Percentiles rank a stretch among this genome's conserved stretches.
These are phyloP conservation scores for Drosophila tsacasi DNA, from an alignment of 1,140 invertebrate genomes.

Conservation along the genomic window DNA sequence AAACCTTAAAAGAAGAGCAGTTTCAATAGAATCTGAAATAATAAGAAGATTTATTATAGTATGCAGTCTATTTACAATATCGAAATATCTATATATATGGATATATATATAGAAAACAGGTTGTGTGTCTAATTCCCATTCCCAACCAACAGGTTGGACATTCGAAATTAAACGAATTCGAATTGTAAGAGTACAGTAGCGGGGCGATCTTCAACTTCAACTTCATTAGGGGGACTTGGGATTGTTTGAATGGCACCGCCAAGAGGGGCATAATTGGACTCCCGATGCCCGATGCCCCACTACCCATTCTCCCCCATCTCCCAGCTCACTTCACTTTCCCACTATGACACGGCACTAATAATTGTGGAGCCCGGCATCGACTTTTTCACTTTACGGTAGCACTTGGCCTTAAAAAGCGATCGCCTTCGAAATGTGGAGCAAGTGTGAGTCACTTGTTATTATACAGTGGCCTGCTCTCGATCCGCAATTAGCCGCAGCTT, in stretches of 20 bases:
- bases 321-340: constrained; percentile 76
- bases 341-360: constrained; percentile 84
- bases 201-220: constrained; percentile 83
- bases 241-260: constrained; percentile 82
- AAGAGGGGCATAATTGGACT: constrained; percentile 61
- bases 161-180: constrained; percentile 56
- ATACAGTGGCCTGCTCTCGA: constrained; percentile 61
- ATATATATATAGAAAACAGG: constrained; percentile 14
- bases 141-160: constrained; percentile 26
- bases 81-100: too few species aligned
- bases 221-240: constrained; percentile 84
- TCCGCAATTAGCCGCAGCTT: constrained; percentile 66
- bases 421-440: constrained; percentile 61
- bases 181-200: constrained; percentile 70
- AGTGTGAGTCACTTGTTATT: constrained; percentile 55
- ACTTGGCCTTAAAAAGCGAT: constrained; percentile 37
- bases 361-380: constrained; percentile 34
- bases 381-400: constrained; percentile 64
- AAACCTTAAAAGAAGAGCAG: background rate
- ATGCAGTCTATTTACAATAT: background rate
- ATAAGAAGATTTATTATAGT: background rate
- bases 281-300: constrained; percentile 8
- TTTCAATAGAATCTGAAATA: background rate
- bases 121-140: constrained; percentile 25
- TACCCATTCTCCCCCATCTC: background rate